These are phyloP conservation scores for Andrena praecox DNA, from an alignment of 2,888 invertebrate species.

Conservation along the genomic window DNA sequence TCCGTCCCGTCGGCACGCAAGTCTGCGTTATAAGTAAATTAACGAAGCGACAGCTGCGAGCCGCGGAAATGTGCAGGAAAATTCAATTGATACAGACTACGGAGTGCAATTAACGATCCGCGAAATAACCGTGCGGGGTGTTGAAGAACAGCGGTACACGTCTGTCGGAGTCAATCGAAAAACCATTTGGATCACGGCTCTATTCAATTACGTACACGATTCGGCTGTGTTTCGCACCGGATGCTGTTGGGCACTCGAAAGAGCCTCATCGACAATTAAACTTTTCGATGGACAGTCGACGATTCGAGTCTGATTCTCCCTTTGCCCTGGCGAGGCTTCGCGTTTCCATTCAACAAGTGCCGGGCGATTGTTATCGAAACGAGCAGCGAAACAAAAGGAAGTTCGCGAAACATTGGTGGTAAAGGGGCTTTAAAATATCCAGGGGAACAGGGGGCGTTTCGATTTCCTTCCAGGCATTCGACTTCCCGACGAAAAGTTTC, in stretches of 20 bases:
- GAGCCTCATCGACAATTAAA: slow-evolving; percentile 19
- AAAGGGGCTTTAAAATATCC: background rate
- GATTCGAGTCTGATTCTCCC: background rate
- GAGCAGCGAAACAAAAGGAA: background rate
- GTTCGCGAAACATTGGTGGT: background rate
- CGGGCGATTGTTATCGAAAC: slow-evolving; percentile 7
- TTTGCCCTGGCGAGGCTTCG: background rate
- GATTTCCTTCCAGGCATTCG: slow-evolving; percentile 22
- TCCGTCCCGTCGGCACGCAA: background rate
- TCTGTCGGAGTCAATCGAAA: background rate
- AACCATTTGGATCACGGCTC: background rate
- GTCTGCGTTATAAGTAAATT: background rate
- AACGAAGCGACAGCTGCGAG: background rate
- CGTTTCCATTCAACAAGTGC: slow-evolving; percentile 52
- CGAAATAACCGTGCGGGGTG: background rate
- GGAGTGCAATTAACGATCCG: background rate
- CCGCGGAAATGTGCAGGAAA: slow-evolving; percentile 18
- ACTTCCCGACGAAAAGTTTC: slow-evolving; percentile 44
- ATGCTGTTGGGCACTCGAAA: background rate
- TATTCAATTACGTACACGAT: background rate
- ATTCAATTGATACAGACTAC: slow-evolving; percentile 10
- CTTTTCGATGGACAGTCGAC: background rate
- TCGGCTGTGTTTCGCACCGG: background rate
- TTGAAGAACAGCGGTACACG: background rate
- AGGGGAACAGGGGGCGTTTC: slow-evolving; percentile 3